Evolutionary conservation across 2,888 invertebrate species (phyloP).

Genomic region (Parnassius glacialis): DNA sequence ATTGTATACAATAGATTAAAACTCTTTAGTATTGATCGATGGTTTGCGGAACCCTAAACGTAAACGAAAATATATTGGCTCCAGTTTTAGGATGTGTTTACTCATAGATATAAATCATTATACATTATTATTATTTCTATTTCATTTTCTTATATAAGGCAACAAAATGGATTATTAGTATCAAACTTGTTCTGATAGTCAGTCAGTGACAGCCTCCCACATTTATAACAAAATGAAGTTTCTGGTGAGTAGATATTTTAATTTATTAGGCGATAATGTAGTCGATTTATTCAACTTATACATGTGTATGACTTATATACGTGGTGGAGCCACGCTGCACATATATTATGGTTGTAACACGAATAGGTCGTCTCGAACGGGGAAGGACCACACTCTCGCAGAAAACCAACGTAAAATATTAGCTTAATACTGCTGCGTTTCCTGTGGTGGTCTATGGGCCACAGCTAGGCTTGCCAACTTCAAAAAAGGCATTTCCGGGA

Average conservation of each 20-base stretch:
- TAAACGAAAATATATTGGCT: background rate
- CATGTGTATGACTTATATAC: background rate
- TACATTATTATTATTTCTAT: slow-evolving; percentile 6
- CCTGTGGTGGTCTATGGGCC: too few relatives aligned
- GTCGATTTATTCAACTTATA: slow-evolving; percentile 14
- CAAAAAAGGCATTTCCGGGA: too few relatives aligned
- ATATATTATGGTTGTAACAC: too few relatives aligned
- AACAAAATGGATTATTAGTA: background rate
- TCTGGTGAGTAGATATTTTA: slow-evolving; percentile 48
- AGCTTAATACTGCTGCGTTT: too few relatives aligned
- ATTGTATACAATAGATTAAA: too few relatives aligned
- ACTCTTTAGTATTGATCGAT: too few relatives aligned
- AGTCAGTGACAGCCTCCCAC: slow-evolving; percentile 25
- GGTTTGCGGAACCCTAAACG: background rate
- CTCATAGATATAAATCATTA: background rate
- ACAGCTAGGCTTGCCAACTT: too few relatives aligned
- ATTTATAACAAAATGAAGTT: slow-evolving; percentile 48
- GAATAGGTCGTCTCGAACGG: too few relatives aligned
- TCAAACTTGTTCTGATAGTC: background rate
- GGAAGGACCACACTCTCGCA: too few relatives aligned
- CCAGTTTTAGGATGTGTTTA: background rate
- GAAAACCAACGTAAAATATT: too few relatives aligned
- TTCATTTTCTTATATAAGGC: slow-evolving; percentile 8
- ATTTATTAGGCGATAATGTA: slow-evolving; percentile 2
- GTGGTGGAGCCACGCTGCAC: too few relatives aligned